Conservation (phyloP, 2,888 invertebrate genomes). For the Subacronicta megacephala region DNA sequence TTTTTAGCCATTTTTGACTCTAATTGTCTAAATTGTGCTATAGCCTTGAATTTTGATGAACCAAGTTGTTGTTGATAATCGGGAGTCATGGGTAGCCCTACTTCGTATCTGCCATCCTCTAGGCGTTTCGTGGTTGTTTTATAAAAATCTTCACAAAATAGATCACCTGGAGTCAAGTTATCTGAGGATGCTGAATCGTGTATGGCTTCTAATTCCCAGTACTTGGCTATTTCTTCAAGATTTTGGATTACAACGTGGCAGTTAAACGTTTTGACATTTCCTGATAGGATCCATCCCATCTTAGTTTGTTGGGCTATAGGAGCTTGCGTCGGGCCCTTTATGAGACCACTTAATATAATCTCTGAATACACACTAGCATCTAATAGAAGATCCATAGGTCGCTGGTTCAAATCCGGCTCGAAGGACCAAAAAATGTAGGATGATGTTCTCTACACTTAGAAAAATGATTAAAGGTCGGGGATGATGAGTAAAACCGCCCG, state of each 20-base stretch:
- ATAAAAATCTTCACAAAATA: conserved; percentile 7
- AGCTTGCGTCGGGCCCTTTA: conserved; percentile 7
- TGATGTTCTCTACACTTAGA: too few species aligned
- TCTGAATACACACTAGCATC: conserved; percentile 9
- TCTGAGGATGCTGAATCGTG: conserved; percentile 5
- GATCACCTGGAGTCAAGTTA: too few species aligned
- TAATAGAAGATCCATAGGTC: conserved; percentile 5
- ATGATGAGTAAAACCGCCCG: background rate
- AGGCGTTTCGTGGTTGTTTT: background rate
- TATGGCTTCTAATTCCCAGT: conserved; percentile 4
- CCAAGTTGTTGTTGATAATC: conserved; percentile 4
- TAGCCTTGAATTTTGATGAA: conserved; percentile 1
- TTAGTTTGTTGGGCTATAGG: conserved; percentile 14
- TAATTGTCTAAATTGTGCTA: conserved; percentile 4
- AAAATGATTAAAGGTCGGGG: background rate
- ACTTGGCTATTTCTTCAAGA: background rate
- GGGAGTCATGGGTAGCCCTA: conserved; percentile 4
- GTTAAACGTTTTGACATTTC: conserved; percentile 9
- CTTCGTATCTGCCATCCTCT: conserved; percentile 2
- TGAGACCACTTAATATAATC: conserved; percentile 10
- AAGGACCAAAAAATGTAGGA: too few species aligned
- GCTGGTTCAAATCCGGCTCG: too few species aligned
- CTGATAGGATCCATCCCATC: conserved; percentile 9
- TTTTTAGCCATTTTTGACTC: conserved; percentile 1
- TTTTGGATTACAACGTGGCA: conserved; percentile 2